Evolutionary conservation across 2,797 vertebrate genomes (phyloP).

Genomic region (Sebastes iracundus): DNA sequence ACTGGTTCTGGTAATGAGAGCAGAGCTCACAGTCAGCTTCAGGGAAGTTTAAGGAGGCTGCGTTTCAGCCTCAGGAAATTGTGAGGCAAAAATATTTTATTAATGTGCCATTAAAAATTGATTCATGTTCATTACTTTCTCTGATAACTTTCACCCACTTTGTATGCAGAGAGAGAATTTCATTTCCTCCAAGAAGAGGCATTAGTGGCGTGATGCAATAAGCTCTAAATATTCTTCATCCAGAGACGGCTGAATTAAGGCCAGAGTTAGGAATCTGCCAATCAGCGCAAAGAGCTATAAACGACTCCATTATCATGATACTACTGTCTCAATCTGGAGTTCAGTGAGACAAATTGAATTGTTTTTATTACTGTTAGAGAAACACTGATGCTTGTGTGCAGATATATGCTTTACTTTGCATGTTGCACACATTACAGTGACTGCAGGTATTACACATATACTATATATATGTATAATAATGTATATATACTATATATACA

Average conservation of each 20-base stretch:
- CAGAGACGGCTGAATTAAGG: conserved; percentile 29
- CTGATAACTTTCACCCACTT: conserved; percentile 68
- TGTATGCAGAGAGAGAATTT: conserved; percentile 53
- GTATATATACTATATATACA: background rate
- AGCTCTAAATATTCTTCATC: conserved; percentile 34
- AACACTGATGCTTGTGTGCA: background rate
- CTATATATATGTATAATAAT: background rate
- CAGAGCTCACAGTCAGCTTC: conserved; percentile 24
- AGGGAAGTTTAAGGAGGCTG: conserved; percentile 37
- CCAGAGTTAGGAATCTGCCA: conserved; percentile 10
- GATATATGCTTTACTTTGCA: background rate
- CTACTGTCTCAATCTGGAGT: background rate
- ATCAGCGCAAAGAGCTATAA: conserved; percentile 10
- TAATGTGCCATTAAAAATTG: conserved; percentile 78
- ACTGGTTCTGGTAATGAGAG: conserved; percentile 42
- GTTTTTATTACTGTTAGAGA: background rate
- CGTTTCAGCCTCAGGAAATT: conserved; percentile 62
- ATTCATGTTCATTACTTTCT: conserved; percentile 74
- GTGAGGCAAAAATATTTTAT: conserved; percentile 72
- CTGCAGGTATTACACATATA: background rate
- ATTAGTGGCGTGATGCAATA: conserved; percentile 35
- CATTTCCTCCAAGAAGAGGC: conserved; percentile 56
- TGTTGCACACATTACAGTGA: background rate
- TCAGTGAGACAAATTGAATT: background rate
- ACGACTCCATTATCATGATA: conserved; percentile 1